Evolutionary conservation across 37 sponge, comb jelly and placozoan genomes (phyloP).

Genomic region (Cladorhizidae sp.): DNA sequence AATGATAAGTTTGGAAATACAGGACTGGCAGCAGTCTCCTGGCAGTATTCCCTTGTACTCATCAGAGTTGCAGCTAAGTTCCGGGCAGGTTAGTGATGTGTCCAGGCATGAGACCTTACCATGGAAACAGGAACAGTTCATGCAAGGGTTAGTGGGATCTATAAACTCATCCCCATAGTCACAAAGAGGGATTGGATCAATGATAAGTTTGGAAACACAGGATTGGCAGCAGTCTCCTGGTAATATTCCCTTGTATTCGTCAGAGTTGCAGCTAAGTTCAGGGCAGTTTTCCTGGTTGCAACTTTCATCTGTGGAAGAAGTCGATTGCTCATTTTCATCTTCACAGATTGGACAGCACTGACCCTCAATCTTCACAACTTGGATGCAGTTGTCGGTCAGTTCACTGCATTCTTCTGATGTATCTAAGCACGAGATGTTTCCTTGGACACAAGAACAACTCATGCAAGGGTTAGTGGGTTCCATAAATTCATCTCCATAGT

Average conservation of each 20-base stretch:
- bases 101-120: too few relatives aligned
- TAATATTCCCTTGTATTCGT: background rate
- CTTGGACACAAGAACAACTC: background rate
- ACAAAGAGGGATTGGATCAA: too few relatives aligned
- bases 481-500: background rate
- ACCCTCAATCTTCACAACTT: background rate
- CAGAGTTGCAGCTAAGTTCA: background rate
- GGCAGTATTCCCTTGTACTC: background rate
- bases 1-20: background rate
- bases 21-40: background rate
- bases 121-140: too few relatives aligned
- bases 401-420: background rate
- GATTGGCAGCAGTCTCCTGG: background rate
- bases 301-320: too few relatives aligned
- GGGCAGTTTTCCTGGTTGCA: background rate
- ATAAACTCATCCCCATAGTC: too few relatives aligned
- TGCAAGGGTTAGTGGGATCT: too few relatives aligned
- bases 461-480: background rate
- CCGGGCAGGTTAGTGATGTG: background rate
- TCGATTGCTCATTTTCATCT: too few relatives aligned
- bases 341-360: slow-evolving; percentile 33
- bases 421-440: background rate
- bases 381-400: background rate
- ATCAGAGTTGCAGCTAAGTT: background rate
- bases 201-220: background rate